phyloP scores from a whole-genome alignment of 2,113 vertebrate species.

The Rynchops niger region DNA sequence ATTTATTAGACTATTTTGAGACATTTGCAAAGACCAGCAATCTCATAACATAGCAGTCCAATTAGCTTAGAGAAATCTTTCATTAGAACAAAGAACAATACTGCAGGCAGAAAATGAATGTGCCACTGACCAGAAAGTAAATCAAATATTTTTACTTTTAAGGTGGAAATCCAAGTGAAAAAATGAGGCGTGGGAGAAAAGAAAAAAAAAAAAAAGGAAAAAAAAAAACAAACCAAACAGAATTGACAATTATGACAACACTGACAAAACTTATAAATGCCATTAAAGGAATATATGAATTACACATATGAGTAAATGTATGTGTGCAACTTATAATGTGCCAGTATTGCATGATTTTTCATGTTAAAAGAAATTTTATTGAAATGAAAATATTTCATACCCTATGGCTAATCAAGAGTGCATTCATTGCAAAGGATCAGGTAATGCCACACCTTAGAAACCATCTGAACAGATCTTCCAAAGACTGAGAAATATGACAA shows the following conservation, averaged over 20 bases:
- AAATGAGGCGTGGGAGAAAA: not conserved
- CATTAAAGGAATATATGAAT: not conserved
- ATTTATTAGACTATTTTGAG: not conserved
- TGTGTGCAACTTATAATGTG: not conserved
- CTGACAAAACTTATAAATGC: not conserved
- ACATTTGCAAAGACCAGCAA: not conserved
- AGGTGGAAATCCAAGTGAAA: not conserved
- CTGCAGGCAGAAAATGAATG: not conserved
- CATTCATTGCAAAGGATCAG: not conserved
- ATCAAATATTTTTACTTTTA: not conserved
- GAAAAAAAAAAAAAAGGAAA: not conserved
- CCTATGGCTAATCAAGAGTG: not conserved
- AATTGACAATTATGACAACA: not conserved
- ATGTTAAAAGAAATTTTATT: not conserved
- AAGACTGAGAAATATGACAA: not conserved
- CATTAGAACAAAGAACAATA: not conserved
- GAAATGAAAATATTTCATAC: not conserved
- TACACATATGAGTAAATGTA: not conserved
- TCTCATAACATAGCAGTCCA: not conserved
- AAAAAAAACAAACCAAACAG: not conserved
- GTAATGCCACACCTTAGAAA: not conserved
- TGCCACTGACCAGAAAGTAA: not conserved
- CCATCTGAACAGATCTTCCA: not conserved
- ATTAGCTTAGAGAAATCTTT: not conserved
- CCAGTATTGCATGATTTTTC: not conserved